These are phyloP conservation scores for Callimorpha dominula DNA, from an alignment of 2,888 invertebrate species.

Conservation along the genomic window DNA sequence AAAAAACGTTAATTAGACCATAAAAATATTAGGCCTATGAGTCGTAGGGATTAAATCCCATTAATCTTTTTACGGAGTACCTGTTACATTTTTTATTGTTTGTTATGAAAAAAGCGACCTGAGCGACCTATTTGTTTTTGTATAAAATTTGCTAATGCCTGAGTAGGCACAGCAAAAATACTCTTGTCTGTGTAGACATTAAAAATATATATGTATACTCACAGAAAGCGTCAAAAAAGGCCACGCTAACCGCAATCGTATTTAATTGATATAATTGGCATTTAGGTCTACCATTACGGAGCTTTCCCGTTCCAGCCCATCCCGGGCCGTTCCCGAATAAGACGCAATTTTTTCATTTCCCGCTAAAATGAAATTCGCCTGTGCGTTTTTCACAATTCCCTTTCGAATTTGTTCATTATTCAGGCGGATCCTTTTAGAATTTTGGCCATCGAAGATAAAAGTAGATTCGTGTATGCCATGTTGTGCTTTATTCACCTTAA, in stretches of 20 bases:
- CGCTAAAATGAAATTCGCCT: conserved; percentile 68
- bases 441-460: conserved; percentile 63
- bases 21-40: background rate
- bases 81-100: background rate
- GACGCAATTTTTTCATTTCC: conserved; percentile 70
- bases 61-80: background rate
- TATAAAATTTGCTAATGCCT: conserved; percentile 13
- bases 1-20: no score
- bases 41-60: background rate
- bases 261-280: conserved; percentile 85
- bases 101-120: background rate
- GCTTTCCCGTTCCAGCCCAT: conserved; percentile 60
- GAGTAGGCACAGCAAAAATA: conserved; percentile 26
- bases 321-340: conserved; percentile 68
- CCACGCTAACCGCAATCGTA: conserved; percentile 64
- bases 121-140: conserved; percentile 2
- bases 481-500: conserved; percentile 29
- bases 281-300: conserved; percentile 78
- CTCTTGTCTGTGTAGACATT: conserved; percentile 33
- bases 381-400: conserved; percentile 71
- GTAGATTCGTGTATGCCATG: conserved; percentile 42
- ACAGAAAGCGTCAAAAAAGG: conserved; percentile 54
- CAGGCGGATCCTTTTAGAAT: conserved; percentile 71
- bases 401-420: conserved; percentile 80
- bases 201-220: conserved; percentile 40